A percentile compares a stretch with the other conserved stretches of the same genome.
Conservation (phyloP, 2,888 invertebrate genomes). For the Brachypalpus laphriformis region DNA sequence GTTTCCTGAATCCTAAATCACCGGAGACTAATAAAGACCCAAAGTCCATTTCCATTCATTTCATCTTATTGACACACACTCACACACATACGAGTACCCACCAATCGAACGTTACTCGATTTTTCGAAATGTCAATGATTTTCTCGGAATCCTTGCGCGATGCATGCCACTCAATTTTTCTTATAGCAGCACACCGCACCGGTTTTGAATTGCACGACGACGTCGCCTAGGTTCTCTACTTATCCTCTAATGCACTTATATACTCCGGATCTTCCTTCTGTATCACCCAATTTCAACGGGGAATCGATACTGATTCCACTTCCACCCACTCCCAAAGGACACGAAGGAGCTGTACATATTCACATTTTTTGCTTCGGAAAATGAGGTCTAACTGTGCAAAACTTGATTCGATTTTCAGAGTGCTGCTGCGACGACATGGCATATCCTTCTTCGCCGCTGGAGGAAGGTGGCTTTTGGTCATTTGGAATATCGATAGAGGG, state of each 20-base stretch:
- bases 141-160: conserved; percentile 64
- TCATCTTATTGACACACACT: conserved; percentile 24
- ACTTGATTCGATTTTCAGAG: conserved; percentile 68
- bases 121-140: conserved; percentile 69
- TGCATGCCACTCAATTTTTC: conserved; percentile 72
- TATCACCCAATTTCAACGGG: conserved; percentile 60
- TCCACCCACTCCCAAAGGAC: not conserved
- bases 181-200: conserved; percentile 34
- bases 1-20: conserved; percentile 70
- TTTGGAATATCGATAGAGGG: conserved; percentile 24
- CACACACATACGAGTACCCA: not conserved
- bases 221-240: conserved; percentile 55
- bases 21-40: conserved; percentile 70
- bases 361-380: conserved; percentile 46
- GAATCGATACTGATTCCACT: conserved; percentile 62
- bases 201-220: conserved; percentile 51
- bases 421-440: conserved; percentile 38
- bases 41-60: conserved; percentile 70
- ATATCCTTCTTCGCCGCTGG: conserved; percentile 1
- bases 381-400: conserved; percentile 40
- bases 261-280: conserved; percentile 36
- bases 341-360: conserved; percentile 6
- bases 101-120: conserved; percentile 40
- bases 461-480: conserved; percentile 4
- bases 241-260: conserved; percentile 70